A percentile compares a stretch with the other conserved stretches of the same genome.
These are phyloP conservation scores for Bostrychus sinensis DNA, from an alignment of 2,113 vertebrate genomes.

Conservation along the genomic window DNA sequence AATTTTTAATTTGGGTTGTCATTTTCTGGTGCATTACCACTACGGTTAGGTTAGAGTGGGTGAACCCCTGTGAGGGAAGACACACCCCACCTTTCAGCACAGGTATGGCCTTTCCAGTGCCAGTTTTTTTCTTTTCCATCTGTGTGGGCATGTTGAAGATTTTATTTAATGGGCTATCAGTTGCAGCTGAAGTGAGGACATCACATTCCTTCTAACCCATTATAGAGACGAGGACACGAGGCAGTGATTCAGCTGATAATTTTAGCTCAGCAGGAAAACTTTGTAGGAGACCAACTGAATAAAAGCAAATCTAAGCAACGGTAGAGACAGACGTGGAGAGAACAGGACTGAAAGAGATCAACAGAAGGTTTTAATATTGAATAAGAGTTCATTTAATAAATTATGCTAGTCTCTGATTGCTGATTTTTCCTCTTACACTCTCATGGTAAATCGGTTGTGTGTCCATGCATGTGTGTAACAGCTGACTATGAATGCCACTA, in stretches of 20 bases:
- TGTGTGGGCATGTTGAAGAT: conserved; percentile 51
- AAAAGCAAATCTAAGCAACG: not conserved
- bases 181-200: conserved; percentile 61
- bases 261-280: conserved; percentile 29
- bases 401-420: conserved; percentile 33
- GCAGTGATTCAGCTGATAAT: conserved; percentile 54
- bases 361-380: conserved; percentile 14
- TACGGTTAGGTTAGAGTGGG: conserved; percentile 40
- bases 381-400: conserved; percentile 43
- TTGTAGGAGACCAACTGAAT: conserved; percentile 28
- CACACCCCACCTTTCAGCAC: conserved; percentile 49
- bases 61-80: conserved; percentile 44
- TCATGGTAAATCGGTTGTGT: conserved; percentile 42
- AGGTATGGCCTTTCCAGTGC: conserved; percentile 44
- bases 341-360: not conserved
- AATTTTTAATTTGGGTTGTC: conserved; percentile 37
- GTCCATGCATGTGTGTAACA: conserved; percentile 36
- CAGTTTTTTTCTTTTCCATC: conserved; percentile 24
- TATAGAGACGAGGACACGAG: conserved; percentile 49
- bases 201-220: conserved; percentile 65
- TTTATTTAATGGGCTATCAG: conserved; percentile 44
- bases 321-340: not conserved
- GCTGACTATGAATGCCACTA: conserved; percentile 65
- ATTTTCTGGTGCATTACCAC: conserved; percentile 52
- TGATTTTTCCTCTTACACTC: conserved; percentile 51